Evolutionary conservation across 2,797 vertebrate genomes (phyloP).

Genomic region (Psittacula derbiana): DNA sequence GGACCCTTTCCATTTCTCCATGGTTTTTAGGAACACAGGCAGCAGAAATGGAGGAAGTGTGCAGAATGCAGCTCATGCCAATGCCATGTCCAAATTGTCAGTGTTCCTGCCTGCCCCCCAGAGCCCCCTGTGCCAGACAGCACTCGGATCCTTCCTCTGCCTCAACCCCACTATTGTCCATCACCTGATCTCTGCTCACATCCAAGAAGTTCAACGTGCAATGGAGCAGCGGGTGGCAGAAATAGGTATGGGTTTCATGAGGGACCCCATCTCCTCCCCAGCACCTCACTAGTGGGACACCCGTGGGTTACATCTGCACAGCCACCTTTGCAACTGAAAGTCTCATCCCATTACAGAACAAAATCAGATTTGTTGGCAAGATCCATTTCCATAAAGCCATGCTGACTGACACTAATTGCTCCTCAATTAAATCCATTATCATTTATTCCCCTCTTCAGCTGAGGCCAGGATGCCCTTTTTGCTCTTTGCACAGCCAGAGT

Average conservation of each 20-base stretch:
- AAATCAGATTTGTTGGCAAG: neutral
- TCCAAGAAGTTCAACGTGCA: accelerated
- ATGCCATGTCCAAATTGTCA: accelerated
- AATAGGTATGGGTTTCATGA: neutral
- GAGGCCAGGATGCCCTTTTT: neutral
- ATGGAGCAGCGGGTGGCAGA: accelerated
- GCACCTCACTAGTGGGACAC: neutral
- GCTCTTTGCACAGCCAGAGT: neutral
- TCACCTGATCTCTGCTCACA: neutral
- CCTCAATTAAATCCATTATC: neutral
- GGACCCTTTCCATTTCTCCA: neutral
- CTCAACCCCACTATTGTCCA: neutral
- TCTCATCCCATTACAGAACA: neutral
- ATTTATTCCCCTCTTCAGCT: neutral
- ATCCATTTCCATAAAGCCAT: neutral
- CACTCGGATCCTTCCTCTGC: accelerated
- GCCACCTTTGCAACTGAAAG: neutral
- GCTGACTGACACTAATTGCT: neutral
- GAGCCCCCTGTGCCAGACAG: accelerated
- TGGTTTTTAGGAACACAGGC: neutral
- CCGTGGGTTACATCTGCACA: neutral
- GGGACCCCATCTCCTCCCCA: too few species aligned
- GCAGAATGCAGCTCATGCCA: neutral
- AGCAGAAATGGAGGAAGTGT: neutral
- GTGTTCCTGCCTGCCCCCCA: too few species aligned